Percentiles rank a stretch among this genome's conserved stretches.
These are phyloP conservation scores for Ctenopoma kingsleyae DNA, from an alignment of 2,797 vertebrate species.

Conservation along the genomic window DNA sequence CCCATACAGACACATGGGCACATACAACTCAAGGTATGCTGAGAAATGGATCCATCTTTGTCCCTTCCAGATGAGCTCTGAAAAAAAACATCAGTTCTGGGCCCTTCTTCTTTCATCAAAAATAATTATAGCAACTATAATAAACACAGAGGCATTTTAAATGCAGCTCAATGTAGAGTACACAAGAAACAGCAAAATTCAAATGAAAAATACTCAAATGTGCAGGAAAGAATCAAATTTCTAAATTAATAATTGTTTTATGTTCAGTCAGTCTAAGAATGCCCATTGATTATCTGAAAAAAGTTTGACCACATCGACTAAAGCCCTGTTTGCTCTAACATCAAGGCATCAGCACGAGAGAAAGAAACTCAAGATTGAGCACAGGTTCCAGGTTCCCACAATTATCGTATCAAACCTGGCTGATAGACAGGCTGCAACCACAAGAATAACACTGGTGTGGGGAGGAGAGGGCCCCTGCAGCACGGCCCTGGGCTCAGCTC, in stretches of 20 bases:
- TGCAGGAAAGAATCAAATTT: no score
- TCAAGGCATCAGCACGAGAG: conserved; percentile 41
- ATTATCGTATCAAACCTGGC: conserved; percentile 67
- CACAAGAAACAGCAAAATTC: no score
- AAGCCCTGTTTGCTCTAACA: conserved; percentile 5
- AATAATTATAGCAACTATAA: no score
- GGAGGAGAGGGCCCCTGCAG: conserved; percentile 54
- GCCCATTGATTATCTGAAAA: background rate
- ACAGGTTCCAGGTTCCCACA: conserved; percentile 47
- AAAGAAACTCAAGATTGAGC: background rate
- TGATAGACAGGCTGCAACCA: conserved; percentile 81
- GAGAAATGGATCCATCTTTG: conserved; percentile 18
- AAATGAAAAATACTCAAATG: no score
- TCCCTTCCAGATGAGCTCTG: conserved; percentile 7
- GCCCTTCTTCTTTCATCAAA: background rate
- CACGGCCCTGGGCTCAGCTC: conserved; percentile 59
- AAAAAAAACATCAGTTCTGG: conserved; percentile 30
- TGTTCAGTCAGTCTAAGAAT: background rate
- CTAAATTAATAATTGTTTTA: no score
- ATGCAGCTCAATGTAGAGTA: no score
- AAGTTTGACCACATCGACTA: background rate
- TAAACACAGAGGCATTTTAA: no score
- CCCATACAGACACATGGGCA: background rate
- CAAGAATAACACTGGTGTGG: conserved; percentile 78
- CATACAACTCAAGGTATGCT: background rate